Conservation (phyloP, 2,888 invertebrate genomes). For the Nipponacmea schrenckii region DNA sequence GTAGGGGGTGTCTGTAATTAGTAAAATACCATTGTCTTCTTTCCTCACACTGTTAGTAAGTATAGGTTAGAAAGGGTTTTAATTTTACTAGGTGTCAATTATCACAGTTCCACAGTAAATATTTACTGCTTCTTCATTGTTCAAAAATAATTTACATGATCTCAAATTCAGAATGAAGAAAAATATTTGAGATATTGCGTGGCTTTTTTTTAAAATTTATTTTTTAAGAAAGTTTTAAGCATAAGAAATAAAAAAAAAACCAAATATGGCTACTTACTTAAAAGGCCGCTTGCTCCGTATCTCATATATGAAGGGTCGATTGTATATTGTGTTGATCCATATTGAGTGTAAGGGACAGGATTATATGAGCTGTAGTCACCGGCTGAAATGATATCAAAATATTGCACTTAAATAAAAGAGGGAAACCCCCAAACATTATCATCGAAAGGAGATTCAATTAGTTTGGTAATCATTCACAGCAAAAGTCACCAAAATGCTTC, state of each 20-base stretch:
- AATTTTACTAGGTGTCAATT: background rate
- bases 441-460: too few species aligned
- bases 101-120: too few species aligned
- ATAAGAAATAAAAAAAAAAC: background rate
- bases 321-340: slow-evolving; percentile 39
- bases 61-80: slow-evolving; percentile 3
- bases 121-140: too few species aligned
- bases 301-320: slow-evolving; percentile 42
- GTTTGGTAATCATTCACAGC: too few species aligned
- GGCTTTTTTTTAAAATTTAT: too few species aligned
- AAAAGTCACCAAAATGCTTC: too few species aligned
- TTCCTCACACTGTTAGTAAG: slow-evolving; percentile 7
- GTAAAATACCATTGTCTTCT: slow-evolving; percentile 15
- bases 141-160: too few species aligned
- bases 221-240: background rate
- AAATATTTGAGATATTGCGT: too few species aligned
- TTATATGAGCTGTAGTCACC: slow-evolving; percentile 41
- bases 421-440: too few species aligned
- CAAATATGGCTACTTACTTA: slow-evolving; percentile 39
- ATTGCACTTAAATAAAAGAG: too few species aligned
- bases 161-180: too few species aligned
- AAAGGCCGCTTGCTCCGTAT: slow-evolving; percentile 42
- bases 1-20: slow-evolving; percentile 31
- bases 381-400: slow-evolving; percentile 7
- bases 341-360: slow-evolving; percentile 44